Evolutionary conservation across 2,797 vertebrate genomes (phyloP).

Genomic region (Chloroceryle amazona): DNA sequence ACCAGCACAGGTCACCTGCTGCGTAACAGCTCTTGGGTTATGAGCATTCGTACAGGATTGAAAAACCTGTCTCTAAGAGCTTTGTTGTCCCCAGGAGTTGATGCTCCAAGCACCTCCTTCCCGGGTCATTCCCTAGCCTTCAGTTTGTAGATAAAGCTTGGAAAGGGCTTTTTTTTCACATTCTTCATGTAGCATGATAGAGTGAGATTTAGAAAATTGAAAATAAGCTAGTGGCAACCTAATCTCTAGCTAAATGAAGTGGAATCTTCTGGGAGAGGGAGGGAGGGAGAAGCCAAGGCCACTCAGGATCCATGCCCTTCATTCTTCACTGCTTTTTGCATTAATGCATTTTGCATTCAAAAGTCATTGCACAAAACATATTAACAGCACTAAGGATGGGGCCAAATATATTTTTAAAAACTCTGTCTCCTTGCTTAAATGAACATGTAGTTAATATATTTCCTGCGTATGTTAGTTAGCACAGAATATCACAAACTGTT

Average conservation of each 20-base stretch:
- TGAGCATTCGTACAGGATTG: not conserved
- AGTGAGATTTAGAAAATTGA: not conserved
- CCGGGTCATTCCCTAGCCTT: not conserved
- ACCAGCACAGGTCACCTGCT: not conserved
- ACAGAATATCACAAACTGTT: not conserved
- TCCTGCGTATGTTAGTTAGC: not conserved
- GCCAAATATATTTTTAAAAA: not conserved
- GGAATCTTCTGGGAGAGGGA: not conserved
- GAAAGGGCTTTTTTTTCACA: not conserved
- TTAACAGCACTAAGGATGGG: not conserved
- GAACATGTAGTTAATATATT: constrained; percentile 26
- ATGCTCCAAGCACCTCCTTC: not conserved
- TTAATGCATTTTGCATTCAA: not conserved
- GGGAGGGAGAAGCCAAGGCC: not conserved
- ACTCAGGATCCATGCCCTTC: not conserved
- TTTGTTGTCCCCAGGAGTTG: not conserved
- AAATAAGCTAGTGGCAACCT: not conserved
- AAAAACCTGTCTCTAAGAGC: not conserved
- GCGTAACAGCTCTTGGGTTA: not conserved
- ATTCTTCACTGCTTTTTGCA: not conserved
- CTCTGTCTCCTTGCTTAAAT: constrained; percentile 18
- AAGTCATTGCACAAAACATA: not conserved
- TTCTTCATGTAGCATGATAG: not conserved
- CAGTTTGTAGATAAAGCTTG: not conserved
- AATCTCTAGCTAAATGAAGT: not conserved